phyloP scores from a whole-genome alignment of 2,113 vertebrate genomes.

The Hystrix cristata region DNA sequence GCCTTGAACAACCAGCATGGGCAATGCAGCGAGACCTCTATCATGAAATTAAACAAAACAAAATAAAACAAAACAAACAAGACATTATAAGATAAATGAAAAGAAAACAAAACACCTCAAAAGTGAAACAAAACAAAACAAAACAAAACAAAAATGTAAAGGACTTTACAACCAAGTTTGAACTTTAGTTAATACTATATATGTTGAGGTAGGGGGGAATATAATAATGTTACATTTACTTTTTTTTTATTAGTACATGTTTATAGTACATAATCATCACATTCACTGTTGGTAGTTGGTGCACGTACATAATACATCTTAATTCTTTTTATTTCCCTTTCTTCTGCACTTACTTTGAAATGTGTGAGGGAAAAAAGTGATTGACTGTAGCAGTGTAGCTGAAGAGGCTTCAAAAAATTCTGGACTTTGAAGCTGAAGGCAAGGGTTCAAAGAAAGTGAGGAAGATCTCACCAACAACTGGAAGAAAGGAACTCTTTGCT shows the following conservation, averaged over 20 bases:
- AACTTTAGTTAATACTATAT: slow-evolving; percentile 19
- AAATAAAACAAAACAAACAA: background rate
- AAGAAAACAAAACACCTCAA: background rate
- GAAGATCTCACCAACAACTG: background rate
- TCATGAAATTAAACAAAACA: background rate
- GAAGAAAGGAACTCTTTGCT: background rate
- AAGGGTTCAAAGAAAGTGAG: background rate
- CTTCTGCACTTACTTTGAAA: background rate
- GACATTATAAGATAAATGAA: background rate
- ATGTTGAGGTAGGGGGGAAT: background rate
- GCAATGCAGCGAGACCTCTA: background rate
- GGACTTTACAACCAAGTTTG: background rate
- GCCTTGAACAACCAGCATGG: background rate
- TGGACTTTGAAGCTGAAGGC: background rate
- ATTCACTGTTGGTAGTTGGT: background rate
- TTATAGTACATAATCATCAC: background rate
- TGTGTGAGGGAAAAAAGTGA: background rate
- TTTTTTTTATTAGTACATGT: background rate
- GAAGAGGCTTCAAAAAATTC: background rate
- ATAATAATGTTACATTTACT: background rate
- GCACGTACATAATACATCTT: background rate
- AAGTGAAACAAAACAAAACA: background rate
- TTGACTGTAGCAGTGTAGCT: background rate
- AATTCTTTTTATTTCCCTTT: background rate
- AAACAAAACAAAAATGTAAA: background rate